Evolutionary conservation across 64 coral and sea anemone genomes (phyloP).

Genomic region (Porites lutea): DNA sequence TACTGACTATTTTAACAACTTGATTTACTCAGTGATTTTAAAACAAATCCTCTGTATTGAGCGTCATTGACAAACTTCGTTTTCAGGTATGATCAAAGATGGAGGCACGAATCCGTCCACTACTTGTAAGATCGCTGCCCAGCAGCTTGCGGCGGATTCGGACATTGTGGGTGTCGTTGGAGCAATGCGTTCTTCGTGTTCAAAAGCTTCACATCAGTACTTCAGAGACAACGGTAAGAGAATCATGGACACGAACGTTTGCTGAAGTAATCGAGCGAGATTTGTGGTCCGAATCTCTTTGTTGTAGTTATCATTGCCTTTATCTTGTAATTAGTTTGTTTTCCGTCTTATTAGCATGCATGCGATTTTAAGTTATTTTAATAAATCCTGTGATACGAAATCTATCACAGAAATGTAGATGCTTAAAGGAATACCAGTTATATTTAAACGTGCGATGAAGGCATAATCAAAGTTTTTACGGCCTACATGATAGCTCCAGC

Average conservation of each 20-base stretch:
- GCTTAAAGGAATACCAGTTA: too few species aligned
- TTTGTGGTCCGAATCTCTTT: not conserved
- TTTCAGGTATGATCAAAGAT: slow-evolving; percentile 94
- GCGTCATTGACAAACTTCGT: not conserved
- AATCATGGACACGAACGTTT: not conserved
- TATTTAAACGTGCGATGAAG: too few species aligned
- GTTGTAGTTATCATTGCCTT: too few species aligned
- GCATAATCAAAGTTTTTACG: too few species aligned
- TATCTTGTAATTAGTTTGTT: too few species aligned
- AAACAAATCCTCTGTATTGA: not conserved
- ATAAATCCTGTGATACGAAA: too few species aligned
- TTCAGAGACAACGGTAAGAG: slow-evolving; percentile 93
- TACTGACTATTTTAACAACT: too few species aligned
- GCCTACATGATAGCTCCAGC: too few species aligned
- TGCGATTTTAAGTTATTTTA: too few species aligned
- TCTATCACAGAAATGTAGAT: too few species aligned
- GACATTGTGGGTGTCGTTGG: slow-evolving; percentile 95
- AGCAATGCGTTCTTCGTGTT: slow-evolving; percentile 92
- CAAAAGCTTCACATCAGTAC: slow-evolving; percentile 93
- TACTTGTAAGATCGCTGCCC: slow-evolving; percentile 84
- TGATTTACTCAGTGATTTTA: not conserved
- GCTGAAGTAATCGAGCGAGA: not conserved
- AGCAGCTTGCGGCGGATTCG: slow-evolving; percentile 88
- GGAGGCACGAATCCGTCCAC: slow-evolving; percentile 70
- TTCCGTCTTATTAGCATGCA: too few species aligned